These are phyloP conservation scores for Dastarcus helophoroides DNA, from an alignment of 2,888 invertebrate genomes.

Conservation along the genomic window DNA sequence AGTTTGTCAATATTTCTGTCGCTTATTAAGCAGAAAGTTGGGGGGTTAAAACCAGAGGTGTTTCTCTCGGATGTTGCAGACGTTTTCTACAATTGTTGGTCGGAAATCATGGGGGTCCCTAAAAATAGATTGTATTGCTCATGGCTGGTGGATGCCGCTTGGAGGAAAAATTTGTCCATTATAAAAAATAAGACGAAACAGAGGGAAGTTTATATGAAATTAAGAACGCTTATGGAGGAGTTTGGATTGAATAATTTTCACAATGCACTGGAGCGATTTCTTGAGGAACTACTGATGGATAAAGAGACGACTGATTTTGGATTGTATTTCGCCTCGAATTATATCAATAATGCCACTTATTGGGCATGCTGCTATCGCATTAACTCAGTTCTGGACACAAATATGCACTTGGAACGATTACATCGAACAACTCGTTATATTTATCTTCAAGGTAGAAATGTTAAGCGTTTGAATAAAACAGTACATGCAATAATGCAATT, in stretches of 20 bases:
- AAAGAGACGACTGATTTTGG: constrained; percentile 14
- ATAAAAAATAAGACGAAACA: constrained; percentile 14
- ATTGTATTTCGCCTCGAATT: constrained; percentile 13
- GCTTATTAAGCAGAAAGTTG: constrained; percentile 11
- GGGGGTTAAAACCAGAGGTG: constrained; percentile 11
- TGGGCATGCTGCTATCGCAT: constrained; percentile 19
- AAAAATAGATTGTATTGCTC: constrained; percentile 15
- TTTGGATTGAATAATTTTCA: constrained; percentile 13
- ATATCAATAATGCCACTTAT: constrained; percentile 8
- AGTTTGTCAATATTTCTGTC: constrained; percentile 15
- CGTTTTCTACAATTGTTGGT: constrained; percentile 19
- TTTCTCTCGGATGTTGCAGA: constrained; percentile 21
- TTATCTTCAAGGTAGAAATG: constrained; percentile 17
- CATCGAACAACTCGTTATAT: constrained; percentile 18
- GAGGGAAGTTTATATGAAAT: constrained; percentile 11
- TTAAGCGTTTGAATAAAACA: constrained; percentile 17
- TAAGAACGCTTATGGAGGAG: constrained; percentile 14
- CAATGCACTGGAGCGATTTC: constrained; percentile 9
- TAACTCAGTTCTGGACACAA: constrained; percentile 18
- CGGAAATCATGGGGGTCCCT: constrained; percentile 12
- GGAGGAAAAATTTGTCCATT: constrained; percentile 17
- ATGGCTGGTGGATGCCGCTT: constrained; percentile 21
- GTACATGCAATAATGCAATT: constrained; percentile 17
- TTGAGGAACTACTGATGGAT: constrained; percentile 11
- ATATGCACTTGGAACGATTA: constrained; percentile 20